Evolutionary conservation across 2,888 invertebrate species (phyloP), one percentile per base, ranked within the genome.

Genomic region (Seira musarum): DNA sequence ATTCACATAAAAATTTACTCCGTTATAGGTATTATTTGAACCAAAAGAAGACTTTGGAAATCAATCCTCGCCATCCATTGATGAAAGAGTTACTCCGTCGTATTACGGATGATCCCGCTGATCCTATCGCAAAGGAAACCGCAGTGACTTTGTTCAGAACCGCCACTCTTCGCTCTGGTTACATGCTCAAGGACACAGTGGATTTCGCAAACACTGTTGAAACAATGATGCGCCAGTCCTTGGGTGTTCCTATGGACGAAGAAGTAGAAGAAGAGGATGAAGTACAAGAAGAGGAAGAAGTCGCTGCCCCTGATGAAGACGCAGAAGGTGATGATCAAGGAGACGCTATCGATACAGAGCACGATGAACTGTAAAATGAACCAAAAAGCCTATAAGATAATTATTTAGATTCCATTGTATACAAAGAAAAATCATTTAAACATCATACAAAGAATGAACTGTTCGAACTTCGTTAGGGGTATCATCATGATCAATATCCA

Each of bases 31-130:
- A 96, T 89, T 96, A 98, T 89, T 90, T 97, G 63, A 94, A 93
- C 88, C 97, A 98, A 90, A 98, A 96, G 93, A 99, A 99, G 90
- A 95, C 95, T 68, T 90, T 99, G 86, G 99, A 99, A 91, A 93
- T 99, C 87, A 99, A 99, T 91, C 98, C 99, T 60, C 92, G 96
- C 71, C 99, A 99, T 92, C 99, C 99, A 24, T 91, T 99, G 68
- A 94, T 99, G 88, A 93, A 94, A 87, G 98, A 98, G 90, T 91
- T 99, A 85, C 91, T 98, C 88, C 92, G 93, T 35, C 92, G 96
- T 87, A 94, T 98, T 21, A 92, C 92, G 83, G 92, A 93, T 81
- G 94, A 96, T 89, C 92, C 94, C 61, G 92, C 93, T 49, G 96
- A 97, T 89, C 90, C 92, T 15, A 92, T 91, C 1, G 95, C 97